Conservation (phyloP, 2,797 vertebrate genomes). For the Hippocampus kuda region DNA sequence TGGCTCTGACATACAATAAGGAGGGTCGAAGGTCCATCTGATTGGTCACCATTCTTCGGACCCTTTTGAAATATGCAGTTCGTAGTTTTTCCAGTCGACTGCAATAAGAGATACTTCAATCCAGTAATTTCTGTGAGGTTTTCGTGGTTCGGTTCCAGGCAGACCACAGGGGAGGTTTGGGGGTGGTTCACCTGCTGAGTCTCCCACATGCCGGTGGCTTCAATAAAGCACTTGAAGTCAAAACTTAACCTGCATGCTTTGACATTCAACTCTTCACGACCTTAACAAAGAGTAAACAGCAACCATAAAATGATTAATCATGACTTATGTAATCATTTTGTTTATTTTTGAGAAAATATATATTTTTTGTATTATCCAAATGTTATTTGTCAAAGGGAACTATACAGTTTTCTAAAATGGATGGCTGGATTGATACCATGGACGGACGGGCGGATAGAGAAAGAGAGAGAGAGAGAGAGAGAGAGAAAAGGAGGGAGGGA, state of each 20-base stretch:
- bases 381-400: not conserved
- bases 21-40: constrained; percentile 36
- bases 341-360: not conserved
- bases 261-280: not conserved
- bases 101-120: not conserved
- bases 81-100: not conserved
- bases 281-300: not conserved
- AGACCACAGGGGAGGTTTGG: not conserved
- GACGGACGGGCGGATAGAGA: no score
- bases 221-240: not conserved
- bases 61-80: not conserved
- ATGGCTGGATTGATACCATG: no score
- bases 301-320: not conserved
- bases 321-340: not conserved
- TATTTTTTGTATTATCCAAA: not conserved
- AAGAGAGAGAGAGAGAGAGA: no score
- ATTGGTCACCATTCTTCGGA: constrained; percentile 15
- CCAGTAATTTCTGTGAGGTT: not conserved
- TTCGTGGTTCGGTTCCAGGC: not conserved
- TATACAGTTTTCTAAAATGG: no score
- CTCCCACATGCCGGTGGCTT: not conserved
- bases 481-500: no score
- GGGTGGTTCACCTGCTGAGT: not conserved
- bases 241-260: not conserved
- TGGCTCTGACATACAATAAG: constrained; percentile 37